phyloP scores from a whole-genome alignment of 2,113 vertebrate species.

The Perccottus glenii region DNA sequence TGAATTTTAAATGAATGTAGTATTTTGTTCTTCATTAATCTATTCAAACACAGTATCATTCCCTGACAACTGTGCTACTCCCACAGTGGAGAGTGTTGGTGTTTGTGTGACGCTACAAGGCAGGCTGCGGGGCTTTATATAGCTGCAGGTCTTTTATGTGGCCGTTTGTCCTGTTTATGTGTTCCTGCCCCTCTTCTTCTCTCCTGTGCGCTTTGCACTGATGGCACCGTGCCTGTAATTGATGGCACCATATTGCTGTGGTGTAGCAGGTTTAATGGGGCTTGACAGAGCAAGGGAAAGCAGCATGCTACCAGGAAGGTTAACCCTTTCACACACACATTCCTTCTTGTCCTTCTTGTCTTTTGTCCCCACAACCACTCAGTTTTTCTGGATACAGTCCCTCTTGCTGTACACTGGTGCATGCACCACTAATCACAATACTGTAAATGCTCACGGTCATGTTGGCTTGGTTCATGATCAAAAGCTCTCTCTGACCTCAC shows the following conservation, averaged over 20 bases:
- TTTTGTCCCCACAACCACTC: constrained; percentile 2
- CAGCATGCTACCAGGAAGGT: constrained; percentile 70
- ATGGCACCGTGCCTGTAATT: constrained; percentile 80
- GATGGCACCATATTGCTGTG: constrained; percentile 84
- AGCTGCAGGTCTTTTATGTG: constrained; percentile 77
- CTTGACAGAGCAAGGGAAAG: constrained; percentile 80
- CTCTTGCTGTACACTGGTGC: constrained; percentile 23
- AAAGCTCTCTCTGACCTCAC: constrained; percentile 60
- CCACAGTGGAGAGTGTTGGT: background rate
- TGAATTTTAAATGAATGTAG: constrained; percentile 17
- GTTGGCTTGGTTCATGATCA: constrained; percentile 57
- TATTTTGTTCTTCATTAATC: background rate
- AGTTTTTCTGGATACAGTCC: background rate
- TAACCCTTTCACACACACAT: constrained; percentile 71
- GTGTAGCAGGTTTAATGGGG: constrained; percentile 83
- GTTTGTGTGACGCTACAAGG: constrained; percentile 24
- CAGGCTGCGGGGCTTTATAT: constrained; percentile 60
- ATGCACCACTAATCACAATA: constrained; percentile 57
- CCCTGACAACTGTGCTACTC: constrained; percentile 23
- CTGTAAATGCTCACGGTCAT: constrained; percentile 58
- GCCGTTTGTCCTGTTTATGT: constrained; percentile 83
- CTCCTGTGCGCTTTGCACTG: constrained; percentile 69
- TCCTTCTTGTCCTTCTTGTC: constrained; percentile 7
- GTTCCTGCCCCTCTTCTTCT: constrained; percentile 69
- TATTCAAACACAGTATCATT: constrained; percentile 28